A percentile compares a stretch with the other conserved stretches of the same genome.
Evolutionary conservation across 2,113 vertebrate genomes (phyloP).

Genomic region (Dipodomys merriami): DNA sequence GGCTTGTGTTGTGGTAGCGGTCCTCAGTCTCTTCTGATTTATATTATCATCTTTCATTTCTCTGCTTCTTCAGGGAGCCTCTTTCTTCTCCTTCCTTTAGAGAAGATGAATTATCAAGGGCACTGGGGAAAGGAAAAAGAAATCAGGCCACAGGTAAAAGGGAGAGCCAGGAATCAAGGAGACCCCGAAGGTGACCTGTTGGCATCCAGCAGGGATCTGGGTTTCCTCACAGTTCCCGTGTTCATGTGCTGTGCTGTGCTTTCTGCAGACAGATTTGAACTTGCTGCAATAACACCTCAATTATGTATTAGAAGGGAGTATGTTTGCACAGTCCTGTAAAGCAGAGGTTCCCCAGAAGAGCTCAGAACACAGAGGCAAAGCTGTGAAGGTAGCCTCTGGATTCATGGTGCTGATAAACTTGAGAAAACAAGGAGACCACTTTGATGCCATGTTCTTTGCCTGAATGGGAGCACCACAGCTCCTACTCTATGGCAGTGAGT

Average conservation of each 20-base stretch:
- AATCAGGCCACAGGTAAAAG: neutral
- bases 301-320: neutral
- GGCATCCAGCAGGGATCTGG: too few species aligned
- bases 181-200: neutral
- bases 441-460: too few species aligned
- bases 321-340: neutral
- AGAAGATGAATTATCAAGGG: slow-evolving; percentile 69
- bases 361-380: neutral
- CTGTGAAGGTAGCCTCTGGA: neutral
- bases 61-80: neutral
- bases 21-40: neutral
- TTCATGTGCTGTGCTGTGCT: rapidly evolving
- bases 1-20: neutral
- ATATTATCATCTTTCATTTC: neutral
- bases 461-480: neutral
- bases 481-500: neutral
- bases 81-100: slow-evolving; percentile 25
- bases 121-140: slow-evolving; percentile 1
- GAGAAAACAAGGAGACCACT: neutral
- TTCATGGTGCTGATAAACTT: neutral
- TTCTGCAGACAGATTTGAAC: neutral
- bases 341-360: neutral
- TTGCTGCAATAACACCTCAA: neutral
- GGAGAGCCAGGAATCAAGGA: neutral
- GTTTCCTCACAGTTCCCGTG: neutral